Conservation (phyloP, 2,888 invertebrate species). For the Biston stratarius region DNA sequence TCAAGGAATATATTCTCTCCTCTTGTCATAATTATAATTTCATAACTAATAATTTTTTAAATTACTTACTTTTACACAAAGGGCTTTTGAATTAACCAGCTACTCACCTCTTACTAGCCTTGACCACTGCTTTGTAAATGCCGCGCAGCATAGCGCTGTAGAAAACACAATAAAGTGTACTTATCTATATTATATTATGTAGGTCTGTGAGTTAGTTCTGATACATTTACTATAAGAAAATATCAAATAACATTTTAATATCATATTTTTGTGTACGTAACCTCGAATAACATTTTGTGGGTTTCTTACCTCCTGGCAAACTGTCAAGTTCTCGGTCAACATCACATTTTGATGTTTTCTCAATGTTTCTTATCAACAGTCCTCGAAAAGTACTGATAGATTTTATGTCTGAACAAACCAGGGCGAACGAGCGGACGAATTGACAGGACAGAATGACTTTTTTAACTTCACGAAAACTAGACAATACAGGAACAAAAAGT, state of each 20-base stretch:
- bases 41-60: too few relatives aligned
- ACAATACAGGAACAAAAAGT: neutral
- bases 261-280: neutral
- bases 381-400: constrained; percentile 22
- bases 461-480: too few relatives aligned
- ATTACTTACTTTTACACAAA: neutral
- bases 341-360: constrained; percentile 25
- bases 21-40: too few relatives aligned
- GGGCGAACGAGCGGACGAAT: neutral
- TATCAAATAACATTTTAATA: neutral
- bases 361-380: constrained; percentile 26
- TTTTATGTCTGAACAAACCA: constrained; percentile 16
- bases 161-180: neutral
- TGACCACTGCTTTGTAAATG: neutral
- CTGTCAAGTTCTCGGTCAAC: constrained; percentile 36
- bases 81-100: neutral
- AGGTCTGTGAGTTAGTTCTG: neutral
- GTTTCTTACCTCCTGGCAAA: constrained; percentile 27
- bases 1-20: too few relatives aligned
- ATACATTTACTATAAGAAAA: constrained; percentile 3
- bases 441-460: neutral
- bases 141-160: neutral
- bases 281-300: constrained; percentile 3
- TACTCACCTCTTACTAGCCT: neutral
- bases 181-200: neutral